Percentiles rank a stretch among this genome's conserved stretches.
Conservation (phyloP, 2,888 invertebrate species). For the Synanthedon formicaeformis region DNA sequence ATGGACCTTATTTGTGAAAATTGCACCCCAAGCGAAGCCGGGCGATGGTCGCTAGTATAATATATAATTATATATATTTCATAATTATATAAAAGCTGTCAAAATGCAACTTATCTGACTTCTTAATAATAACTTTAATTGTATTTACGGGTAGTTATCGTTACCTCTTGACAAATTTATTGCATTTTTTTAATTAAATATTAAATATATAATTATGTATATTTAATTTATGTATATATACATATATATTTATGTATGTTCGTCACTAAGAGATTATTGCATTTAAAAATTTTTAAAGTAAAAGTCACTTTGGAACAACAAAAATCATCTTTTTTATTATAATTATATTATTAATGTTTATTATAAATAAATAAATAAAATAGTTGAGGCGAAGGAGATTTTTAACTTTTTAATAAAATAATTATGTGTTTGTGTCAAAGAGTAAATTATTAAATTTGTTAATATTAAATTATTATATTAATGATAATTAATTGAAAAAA, state of each 20-base stretch:
- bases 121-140: neutral
- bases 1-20: too few species aligned
- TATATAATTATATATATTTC: too few species aligned
- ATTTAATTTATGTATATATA: too few species aligned
- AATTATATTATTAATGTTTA: slow-evolving; percentile 29
- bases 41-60: too few species aligned
- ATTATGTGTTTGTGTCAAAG: neutral
- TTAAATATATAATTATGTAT: neutral
- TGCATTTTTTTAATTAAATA: slow-evolving; percentile 12
- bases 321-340: slow-evolving; percentile 13
- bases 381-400: slow-evolving; percentile 21
- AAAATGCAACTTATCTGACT: too few species aligned
- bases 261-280: slow-evolving; percentile 9
- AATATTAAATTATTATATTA: too few species aligned
- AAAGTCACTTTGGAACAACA: slow-evolving; percentile 43
- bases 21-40: too few species aligned
- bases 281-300: slow-evolving; percentile 22
- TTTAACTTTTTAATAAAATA: slow-evolving; percentile 11
- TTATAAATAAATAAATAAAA: slow-evolving; percentile 4
- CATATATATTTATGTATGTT: neutral
- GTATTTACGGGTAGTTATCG: slow-evolving; percentile 32
- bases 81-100: too few species aligned
- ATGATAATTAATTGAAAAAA: too few species aligned
- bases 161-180: slow-evolving; percentile 24
- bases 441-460: neutral